A percentile compares a stretch with the other conserved stretches of the same genome.
These are phyloP conservation scores for Tenebrio molitor DNA, from an alignment of 1,140 invertebrate species.

Conservation along the genomic window DNA sequence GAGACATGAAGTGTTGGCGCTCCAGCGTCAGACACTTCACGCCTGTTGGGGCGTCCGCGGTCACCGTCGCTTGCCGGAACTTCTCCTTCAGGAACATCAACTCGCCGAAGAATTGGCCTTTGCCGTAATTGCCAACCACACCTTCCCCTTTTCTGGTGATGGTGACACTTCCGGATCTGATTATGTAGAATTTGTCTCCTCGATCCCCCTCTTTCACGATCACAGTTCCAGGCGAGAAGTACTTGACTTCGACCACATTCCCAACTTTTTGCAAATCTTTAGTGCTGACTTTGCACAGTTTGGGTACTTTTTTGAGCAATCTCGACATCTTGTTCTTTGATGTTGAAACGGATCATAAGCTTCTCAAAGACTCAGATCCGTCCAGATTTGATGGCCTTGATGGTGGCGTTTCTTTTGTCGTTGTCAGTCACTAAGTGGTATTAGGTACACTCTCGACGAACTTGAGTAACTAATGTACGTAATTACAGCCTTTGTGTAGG, in stretches of 20 bases:
- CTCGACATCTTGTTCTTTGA: slow-evolving; percentile 85
- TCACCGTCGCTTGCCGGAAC: slow-evolving; percentile 88
- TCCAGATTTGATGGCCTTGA: slow-evolving; percentile 66
- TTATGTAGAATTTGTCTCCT: slow-evolving; percentile 97
- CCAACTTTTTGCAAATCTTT: slow-evolving; percentile 89
- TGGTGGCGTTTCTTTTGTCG: slow-evolving; percentile 56
- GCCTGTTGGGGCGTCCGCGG: slow-evolving; percentile 87
- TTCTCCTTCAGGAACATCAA: slow-evolving; percentile 86
- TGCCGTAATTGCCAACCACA: slow-evolving; percentile 74
- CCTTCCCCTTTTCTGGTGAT: slow-evolving; percentile 76
- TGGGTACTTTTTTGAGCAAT: slow-evolving; percentile 88
- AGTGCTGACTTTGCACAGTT: slow-evolving; percentile 84
- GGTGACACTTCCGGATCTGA: slow-evolving; percentile 89
- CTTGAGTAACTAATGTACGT: slow-evolving; percentile 17
- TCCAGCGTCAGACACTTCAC: slow-evolving; percentile 93
- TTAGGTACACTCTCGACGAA: neutral
- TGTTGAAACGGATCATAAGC: slow-evolving; percentile 87
- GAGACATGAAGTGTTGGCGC: slow-evolving; percentile 71
- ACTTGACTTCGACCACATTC: slow-evolving; percentile 89
- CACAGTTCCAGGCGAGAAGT: slow-evolving; percentile 86
- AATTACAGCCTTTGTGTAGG: slow-evolving; percentile 23
- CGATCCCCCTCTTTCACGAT: slow-evolving; percentile 94
- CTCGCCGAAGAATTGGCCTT: slow-evolving; percentile 85
- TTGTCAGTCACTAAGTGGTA: slow-evolving; percentile 48
- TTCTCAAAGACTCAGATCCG: slow-evolving; percentile 91